Percentiles rank a stretch among this genome's conserved stretches.
phyloP scores from a whole-genome alignment of 92 coral and sea anemone genomes.

The Parazoanthus swiftii region DNA sequence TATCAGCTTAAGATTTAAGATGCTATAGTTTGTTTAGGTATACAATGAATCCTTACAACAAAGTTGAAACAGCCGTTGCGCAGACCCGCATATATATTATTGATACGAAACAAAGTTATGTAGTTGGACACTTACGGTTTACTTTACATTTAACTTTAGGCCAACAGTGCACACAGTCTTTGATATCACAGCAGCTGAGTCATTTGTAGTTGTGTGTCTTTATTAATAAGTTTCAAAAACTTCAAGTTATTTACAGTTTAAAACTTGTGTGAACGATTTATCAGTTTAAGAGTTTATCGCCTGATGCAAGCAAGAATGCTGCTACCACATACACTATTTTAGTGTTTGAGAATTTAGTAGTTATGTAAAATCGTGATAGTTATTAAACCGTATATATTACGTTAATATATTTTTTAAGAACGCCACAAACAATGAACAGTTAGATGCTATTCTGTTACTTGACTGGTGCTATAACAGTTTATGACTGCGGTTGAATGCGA shows the following conservation, averaged over 20 bases:
- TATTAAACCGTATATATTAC: no score
- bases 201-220: constrained; percentile 1
- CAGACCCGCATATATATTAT: no score
- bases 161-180: background rate
- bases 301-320: background rate
- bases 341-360: background rate
- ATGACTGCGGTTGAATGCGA: no score
- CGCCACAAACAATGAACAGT: no score
- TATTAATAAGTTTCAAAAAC: background rate
- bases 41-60: background rate
- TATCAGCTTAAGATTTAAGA: no score
- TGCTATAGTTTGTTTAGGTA: background rate
- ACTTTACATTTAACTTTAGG: no score
- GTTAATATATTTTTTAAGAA: no score
- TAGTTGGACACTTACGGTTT: no score
- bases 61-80: background rate
- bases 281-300: background rate
- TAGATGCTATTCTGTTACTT: no score
- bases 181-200: constrained; percentile 20
- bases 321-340: background rate
- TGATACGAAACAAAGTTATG: background rate
- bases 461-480: no score
- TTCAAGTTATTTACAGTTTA: constrained; percentile 10
- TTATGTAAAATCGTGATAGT: background rate
- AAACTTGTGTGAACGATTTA: background rate